Evolutionary conservation across 64 coral and sea anemone genomes (phyloP).

Genomic region (Montipora cactus): DNA sequence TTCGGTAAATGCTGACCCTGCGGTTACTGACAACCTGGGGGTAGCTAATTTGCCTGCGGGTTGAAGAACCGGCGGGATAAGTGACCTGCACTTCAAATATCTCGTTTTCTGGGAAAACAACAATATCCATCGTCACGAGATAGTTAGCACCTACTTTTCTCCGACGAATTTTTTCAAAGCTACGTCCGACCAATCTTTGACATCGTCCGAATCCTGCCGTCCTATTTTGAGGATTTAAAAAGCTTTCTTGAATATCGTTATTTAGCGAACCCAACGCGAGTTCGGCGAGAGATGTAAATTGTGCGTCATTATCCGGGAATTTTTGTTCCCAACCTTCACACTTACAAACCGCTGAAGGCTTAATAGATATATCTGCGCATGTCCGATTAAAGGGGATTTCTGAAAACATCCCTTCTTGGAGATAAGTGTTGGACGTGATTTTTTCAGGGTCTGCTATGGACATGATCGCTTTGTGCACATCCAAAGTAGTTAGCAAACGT

Average conservation of each 20-base stretch:
- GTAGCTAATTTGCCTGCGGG: conserved; percentile 2
- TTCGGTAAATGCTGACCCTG: conserved; percentile 82
- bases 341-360: conserved; percentile 73
- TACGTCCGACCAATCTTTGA: conserved; percentile 70
- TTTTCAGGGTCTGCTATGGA: conserved; percentile 61
- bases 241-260: conserved; percentile 76
- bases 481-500: conserved; percentile 72
- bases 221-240: not conserved
- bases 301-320: conserved; percentile 53
- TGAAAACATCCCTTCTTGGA: conserved; percentile 79
- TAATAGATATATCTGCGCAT: conserved; percentile 73
- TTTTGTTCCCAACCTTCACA: conserved; percentile 75
- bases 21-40: conserved; percentile 45
- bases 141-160: conserved; percentile 56
- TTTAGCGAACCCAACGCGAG: conserved; percentile 84
- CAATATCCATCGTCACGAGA: conserved; percentile 76
- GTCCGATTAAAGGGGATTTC: conserved; percentile 72
- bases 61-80: conserved; percentile 43
- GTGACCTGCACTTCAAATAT: conserved; percentile 81
- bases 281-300: conserved; percentile 76
- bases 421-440: conserved; percentile 37
- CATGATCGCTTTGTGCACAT: conserved; percentile 82
- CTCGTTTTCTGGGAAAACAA: conserved; percentile 70
- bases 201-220: conserved; percentile 65
- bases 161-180: conserved; percentile 82